Conservation (phyloP, 2,888 invertebrate genomes). For the Tipula vernalis region DNA sequence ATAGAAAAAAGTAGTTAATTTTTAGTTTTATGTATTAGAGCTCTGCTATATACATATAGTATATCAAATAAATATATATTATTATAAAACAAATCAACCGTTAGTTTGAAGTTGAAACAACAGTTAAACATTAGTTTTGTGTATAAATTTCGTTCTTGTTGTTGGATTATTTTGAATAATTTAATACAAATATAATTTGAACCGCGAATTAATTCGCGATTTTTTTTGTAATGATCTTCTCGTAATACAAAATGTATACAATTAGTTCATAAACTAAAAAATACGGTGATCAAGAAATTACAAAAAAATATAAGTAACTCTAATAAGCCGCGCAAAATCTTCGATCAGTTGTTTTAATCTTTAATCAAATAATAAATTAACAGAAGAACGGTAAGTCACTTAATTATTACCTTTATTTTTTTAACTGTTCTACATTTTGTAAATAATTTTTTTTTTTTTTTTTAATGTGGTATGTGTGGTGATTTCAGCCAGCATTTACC, state of each 20-base stretch:
- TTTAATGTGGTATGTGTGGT: not conserved
- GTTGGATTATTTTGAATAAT: not conserved
- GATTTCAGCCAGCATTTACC: not conserved
- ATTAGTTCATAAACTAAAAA: not conserved
- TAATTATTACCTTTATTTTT: not conserved
- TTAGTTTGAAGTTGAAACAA: constrained; percentile 9
- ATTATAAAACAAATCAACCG: constrained; percentile 5
- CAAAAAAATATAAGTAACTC: not conserved
- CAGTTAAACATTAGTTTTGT: constrained; percentile 7
- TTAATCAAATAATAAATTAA: not conserved
- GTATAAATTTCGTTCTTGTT: not conserved
- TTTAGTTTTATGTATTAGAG: not conserved
- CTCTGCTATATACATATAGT: not conserved
- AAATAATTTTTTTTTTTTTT: not conserved
- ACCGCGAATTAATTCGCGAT: not conserved
- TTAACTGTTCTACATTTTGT: not conserved
- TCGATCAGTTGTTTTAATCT: not conserved
- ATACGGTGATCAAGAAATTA: not conserved
- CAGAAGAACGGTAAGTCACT: not conserved
- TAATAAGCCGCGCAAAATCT: not conserved
- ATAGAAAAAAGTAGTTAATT: not conserved
- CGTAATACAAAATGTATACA: not conserved
- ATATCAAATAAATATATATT: not conserved
- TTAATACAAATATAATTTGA: not conserved
- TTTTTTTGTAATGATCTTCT: not conserved